These are phyloP conservation scores for Cotesia chilonis DNA, from an alignment of 1,140 invertebrate species.

Conservation along the genomic window DNA sequence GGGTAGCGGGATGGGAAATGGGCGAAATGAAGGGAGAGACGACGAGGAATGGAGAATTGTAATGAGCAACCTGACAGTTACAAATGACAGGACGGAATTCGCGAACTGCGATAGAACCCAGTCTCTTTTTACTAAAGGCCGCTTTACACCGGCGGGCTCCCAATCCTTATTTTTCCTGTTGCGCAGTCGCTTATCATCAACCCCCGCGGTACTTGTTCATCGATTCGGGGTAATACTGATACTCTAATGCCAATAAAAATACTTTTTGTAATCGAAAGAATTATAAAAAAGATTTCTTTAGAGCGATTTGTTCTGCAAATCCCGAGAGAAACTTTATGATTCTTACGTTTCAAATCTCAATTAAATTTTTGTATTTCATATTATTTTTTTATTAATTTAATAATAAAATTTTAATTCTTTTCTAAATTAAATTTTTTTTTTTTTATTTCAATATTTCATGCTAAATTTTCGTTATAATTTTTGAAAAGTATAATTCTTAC, in stretches of 20 bases:
- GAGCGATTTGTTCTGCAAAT: too few species aligned
- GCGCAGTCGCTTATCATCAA: slow-evolving; percentile 37
- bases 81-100: slow-evolving; percentile 68
- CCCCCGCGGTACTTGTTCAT: slow-evolving; percentile 6
- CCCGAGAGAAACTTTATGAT: too few species aligned
- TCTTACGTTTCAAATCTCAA: too few species aligned
- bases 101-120: slow-evolving; percentile 64
- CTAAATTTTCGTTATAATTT: too few species aligned
- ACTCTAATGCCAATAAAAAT: slow-evolving; percentile 21
- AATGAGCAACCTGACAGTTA: slow-evolving; percentile 68
- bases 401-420: too few species aligned
- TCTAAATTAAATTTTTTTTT: too few species aligned
- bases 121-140: slow-evolving; percentile 58
- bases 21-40: slow-evolving; percentile 41
- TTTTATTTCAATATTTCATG: too few species aligned
- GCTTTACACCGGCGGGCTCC: slow-evolving; percentile 38
- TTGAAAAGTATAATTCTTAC: too few species aligned
- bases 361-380: too few species aligned
- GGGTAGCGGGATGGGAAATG: slow-evolving; percentile 26
- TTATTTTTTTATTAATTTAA: too few species aligned
- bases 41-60: slow-evolving; percentile 66
- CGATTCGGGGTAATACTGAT: slow-evolving; percentile 22
- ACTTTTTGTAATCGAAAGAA: slow-evolving; percentile 7
- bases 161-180: slow-evolving; percentile 48
- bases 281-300: background rate